Evolutionary conservation across 2,113 vertebrate species (phyloP).

Genomic region (Charadrius vociferus): DNA sequence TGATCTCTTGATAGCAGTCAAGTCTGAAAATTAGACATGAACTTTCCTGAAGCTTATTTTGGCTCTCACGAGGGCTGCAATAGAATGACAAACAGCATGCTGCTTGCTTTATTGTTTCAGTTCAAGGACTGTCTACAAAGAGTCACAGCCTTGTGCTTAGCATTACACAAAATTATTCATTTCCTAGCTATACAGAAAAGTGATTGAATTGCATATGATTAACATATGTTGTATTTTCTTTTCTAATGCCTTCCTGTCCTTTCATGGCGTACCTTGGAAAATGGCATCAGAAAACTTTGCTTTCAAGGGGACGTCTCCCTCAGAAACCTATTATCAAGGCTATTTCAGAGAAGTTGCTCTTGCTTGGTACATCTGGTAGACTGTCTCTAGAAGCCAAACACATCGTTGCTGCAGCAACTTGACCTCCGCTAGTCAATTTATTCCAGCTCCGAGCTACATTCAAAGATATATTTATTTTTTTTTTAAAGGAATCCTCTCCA

Average conservation of each 20-base stretch:
- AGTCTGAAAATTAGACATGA: conserved; percentile 5
- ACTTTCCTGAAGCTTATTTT: conserved; percentile 23
- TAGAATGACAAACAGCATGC: neutral
- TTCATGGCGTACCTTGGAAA: neutral
- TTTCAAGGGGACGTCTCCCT: conserved; percentile 9
- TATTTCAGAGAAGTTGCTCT: conserved; percentile 36
- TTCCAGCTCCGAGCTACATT: neutral
- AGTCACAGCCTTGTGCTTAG: neutral
- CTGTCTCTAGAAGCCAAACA: conserved; percentile 2
- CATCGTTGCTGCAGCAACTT: neutral
- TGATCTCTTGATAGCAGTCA: neutral
- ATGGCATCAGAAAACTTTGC: neutral
- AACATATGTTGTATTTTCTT: conserved; percentile 23
- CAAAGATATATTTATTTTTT: neutral
- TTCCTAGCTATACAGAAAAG: conserved; percentile 13
- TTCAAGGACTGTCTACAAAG: conserved; percentile 38
- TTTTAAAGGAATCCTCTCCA: neutral
- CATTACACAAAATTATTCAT: conserved; percentile 34
- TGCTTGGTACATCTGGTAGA: neutral
- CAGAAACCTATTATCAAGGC: conserved; percentile 45
- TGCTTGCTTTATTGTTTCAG: conserved; percentile 35
- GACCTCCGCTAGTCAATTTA: neutral
- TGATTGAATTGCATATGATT: conserved; percentile 35
- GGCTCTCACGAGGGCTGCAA: neutral
- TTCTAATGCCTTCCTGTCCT: neutral